Conservation (phyloP, 2,797 vertebrate genomes). For the Mus caroli region DNA sequence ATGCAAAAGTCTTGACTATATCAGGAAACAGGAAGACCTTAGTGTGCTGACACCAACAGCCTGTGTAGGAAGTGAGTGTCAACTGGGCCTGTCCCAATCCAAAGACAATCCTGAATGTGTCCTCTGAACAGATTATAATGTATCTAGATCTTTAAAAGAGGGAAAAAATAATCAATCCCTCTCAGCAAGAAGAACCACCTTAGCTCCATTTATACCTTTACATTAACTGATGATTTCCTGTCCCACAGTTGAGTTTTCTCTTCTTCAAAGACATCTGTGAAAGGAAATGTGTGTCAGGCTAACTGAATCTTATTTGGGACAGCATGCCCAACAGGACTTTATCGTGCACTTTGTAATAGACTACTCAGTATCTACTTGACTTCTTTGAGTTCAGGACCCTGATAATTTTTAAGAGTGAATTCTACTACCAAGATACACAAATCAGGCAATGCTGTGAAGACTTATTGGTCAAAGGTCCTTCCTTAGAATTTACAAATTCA, state of each 20-base stretch:
- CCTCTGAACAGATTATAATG: background rate
- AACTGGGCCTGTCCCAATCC: background rate
- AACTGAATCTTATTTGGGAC: background rate
- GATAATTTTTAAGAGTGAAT: constrained; percentile 44
- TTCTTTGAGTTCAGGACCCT: background rate
- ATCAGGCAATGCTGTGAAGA: background rate
- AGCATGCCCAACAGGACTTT: background rate
- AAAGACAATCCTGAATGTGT: background rate
- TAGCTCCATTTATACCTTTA: background rate
- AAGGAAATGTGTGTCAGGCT: background rate
- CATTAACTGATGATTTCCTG: background rate
- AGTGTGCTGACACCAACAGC: background rate
- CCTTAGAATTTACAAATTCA: background rate
- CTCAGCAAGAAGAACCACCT: background rate
- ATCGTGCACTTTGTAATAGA: background rate
- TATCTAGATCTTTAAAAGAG: background rate
- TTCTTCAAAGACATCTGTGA: background rate
- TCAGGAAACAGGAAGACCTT: background rate
- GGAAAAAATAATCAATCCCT: background rate
- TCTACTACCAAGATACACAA: constrained; percentile 8
- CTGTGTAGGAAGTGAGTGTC: background rate
- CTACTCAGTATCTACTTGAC: background rate
- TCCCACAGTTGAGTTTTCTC: background rate
- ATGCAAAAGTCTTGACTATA: background rate
- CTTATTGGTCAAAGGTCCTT: background rate